Conservation (phyloP, 1,140 invertebrate genomes). For the Pararge aegeria region DNA sequence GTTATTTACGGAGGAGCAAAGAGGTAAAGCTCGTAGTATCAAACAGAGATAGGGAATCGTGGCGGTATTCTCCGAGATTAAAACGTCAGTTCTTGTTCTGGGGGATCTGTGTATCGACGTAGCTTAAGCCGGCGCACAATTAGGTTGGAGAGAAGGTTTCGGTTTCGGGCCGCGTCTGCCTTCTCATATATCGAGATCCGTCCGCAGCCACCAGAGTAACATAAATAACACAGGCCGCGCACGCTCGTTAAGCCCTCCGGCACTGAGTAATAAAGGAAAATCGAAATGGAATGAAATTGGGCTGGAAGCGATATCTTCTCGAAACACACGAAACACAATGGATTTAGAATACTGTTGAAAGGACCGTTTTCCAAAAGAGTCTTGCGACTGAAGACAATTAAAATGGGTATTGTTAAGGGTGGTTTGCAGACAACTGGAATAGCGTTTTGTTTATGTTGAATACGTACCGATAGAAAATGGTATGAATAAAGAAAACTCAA, state of each 20-base stretch:
- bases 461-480: conserved; percentile 55
- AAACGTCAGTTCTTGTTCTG: conserved; percentile 31
- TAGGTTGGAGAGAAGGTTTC: conserved; percentile 66
- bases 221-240: conserved; percentile 74
- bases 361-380: conserved; percentile 56
- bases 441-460: conserved; percentile 60
- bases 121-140: conserved; percentile 69
- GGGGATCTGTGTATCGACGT: conserved; percentile 46
- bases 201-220: conserved; percentile 73
- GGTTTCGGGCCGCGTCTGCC: conserved; percentile 57
- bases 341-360: conserved; percentile 70
- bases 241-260: conserved; percentile 73
- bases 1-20: background rate
- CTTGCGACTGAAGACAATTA: conserved; percentile 62
- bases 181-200: conserved; percentile 72
- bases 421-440: conserved; percentile 47
- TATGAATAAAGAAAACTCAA: conserved; percentile 58
- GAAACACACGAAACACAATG: conserved; percentile 69
- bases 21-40: background rate
- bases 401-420: conserved; percentile 65
- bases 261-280: conserved; percentile 78
- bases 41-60: background rate
- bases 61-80: conserved; percentile 22
- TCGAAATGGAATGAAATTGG: conserved; percentile 79
- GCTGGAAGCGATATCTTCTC: conserved; percentile 73